These are phyloP conservation scores for Seriola rivoliana DNA, from an alignment of 2,113 vertebrate genomes.

Conservation along the genomic window DNA sequence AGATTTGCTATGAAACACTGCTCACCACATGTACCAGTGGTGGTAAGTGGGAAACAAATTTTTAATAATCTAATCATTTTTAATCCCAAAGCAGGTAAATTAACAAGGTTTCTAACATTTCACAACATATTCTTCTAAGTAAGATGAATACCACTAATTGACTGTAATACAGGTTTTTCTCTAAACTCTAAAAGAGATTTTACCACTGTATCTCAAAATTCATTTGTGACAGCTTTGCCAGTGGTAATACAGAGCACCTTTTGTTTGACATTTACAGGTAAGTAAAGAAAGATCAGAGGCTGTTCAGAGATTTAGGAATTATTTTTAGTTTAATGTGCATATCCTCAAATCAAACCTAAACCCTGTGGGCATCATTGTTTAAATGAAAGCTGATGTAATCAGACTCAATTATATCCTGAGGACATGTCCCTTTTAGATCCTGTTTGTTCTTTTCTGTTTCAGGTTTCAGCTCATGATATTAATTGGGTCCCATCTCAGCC, in stretches of 20 bases:
- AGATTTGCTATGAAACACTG: no score
- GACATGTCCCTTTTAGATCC: slow-evolving; percentile 82
- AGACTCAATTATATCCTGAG: slow-evolving; percentile 83
- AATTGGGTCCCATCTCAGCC: slow-evolving; percentile 89
- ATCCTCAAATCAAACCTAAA: slow-evolving; percentile 58
- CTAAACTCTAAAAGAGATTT: not conserved
- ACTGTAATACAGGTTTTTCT: not conserved
- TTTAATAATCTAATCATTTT: no score
- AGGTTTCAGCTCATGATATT: slow-evolving; percentile 86
- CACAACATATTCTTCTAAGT: no score
- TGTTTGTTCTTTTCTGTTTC: slow-evolving; percentile 64
- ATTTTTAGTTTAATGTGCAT: not conserved
- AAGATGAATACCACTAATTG: no score
- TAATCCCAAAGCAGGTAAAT: no score
- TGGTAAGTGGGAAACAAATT: no score
- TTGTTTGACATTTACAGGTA: slow-evolving; percentile 47
- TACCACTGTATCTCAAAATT: not conserved
- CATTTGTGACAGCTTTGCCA: not conserved
- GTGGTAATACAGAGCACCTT: not conserved
- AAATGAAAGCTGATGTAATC: slow-evolving; percentile 88
- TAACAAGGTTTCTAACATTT: no score
- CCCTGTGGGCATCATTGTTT: slow-evolving; percentile 78
- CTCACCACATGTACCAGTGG: no score
- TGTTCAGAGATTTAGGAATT: not conserved
- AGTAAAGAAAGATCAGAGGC: not conserved